These are phyloP conservation scores for Lophotis ruficrista DNA, from an alignment of 2,113 vertebrate species.

Conservation along the genomic window DNA sequence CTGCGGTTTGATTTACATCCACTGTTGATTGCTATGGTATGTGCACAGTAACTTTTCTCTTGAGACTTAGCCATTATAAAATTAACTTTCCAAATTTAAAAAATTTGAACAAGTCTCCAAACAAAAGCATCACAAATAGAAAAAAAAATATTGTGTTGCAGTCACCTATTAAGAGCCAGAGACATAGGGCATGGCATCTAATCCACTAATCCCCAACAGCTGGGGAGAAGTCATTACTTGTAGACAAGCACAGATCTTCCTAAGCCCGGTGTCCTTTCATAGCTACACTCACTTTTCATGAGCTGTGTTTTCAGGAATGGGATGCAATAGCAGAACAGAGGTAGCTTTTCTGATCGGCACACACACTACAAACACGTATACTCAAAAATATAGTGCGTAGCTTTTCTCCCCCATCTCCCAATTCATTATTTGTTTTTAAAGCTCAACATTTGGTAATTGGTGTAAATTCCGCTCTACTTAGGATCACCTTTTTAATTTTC, in stretches of 20 bases:
- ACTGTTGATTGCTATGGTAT: not conserved
- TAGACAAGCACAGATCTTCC: not conserved
- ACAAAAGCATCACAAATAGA: not conserved
- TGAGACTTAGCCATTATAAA: not conserved
- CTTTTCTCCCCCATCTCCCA: not conserved
- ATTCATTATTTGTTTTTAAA: not conserved
- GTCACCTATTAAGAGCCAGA: not conserved
- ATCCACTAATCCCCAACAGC: not conserved
- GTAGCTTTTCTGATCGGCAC: not conserved
- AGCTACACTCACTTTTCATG: not conserved
- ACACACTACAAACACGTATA: not conserved
- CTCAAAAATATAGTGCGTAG: not conserved
- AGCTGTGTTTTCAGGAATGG: not conserved
- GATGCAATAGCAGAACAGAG: not conserved
- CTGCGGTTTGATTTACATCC: not conserved
- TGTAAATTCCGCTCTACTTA: not conserved
- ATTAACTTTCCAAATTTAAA: not conserved
- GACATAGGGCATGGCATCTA: not conserved
- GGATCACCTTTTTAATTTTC: not conserved
- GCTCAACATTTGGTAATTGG: not conserved
- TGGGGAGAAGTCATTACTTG: not conserved
- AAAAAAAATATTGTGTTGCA: not conserved
- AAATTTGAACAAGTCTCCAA: not conserved
- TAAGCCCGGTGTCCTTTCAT: rapidly evolving
- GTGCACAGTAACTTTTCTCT: not conserved